These are phyloP conservation scores for Pseudanteris insignis DNA, from an alignment of 2,888 invertebrate genomes.

Conservation along the genomic window DNA sequence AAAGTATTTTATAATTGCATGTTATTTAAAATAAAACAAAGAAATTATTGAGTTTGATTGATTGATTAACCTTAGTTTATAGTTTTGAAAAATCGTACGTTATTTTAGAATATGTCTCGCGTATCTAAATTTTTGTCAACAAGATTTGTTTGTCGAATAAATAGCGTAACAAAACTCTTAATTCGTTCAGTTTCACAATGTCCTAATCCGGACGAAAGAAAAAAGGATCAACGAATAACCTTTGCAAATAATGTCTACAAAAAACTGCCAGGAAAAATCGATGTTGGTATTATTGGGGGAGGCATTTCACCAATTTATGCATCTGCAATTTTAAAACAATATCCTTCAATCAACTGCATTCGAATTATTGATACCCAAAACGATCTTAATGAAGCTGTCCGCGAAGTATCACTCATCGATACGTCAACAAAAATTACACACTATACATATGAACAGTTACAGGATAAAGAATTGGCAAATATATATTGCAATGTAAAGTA, in stretches of 20 bases:
- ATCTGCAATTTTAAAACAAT: conserved; percentile 57
- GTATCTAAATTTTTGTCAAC: not conserved
- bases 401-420: conserved; percentile 54
- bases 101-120: not conserved
- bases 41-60: too few species aligned
- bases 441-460: conserved; percentile 48
- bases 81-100: too few species aligned
- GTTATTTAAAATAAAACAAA: too few species aligned
- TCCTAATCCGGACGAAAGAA: too few species aligned
- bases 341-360: conserved; percentile 51
- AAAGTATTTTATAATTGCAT: too few species aligned
- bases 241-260: not conserved
- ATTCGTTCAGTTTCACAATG: too few species aligned
- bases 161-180: not conserved
- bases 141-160: not conserved
- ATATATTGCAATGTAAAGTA: conserved; percentile 10
- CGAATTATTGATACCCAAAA: conserved; percentile 53
- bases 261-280: conserved; percentile 32
- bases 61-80: too few species aligned
- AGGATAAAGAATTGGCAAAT: conserved; percentile 48
- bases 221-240: too few species aligned
- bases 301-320: conserved; percentile 52
- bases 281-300: conserved; percentile 58
- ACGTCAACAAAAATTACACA: conserved; percentile 52
- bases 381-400: conserved; percentile 43